phyloP scores from a whole-genome alignment of 1,140 invertebrate species.

The Harlomillsia oculata region DNA sequence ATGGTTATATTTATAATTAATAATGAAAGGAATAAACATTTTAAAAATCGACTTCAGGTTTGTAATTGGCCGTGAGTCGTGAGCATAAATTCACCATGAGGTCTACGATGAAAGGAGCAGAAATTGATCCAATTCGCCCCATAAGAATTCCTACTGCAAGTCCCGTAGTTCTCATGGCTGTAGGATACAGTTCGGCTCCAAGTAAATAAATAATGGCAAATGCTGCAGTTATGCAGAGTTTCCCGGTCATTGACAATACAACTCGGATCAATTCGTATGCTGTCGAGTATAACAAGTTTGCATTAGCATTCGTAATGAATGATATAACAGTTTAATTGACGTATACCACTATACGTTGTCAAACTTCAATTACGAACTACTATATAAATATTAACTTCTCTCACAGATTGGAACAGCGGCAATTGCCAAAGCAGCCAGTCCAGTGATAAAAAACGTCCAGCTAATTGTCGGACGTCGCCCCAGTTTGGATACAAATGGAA shows the following conservation, averaged over 20 bases:
- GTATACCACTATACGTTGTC: too few relatives aligned
- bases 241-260: constrained; percentile 21
- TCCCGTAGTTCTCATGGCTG: constrained; percentile 51
- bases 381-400: neutral
- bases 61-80: too few relatives aligned
- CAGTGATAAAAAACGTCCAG: constrained; percentile 7
- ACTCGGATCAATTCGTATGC: constrained; percentile 17
- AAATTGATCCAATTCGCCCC: constrained; percentile 56
- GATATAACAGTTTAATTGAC: too few relatives aligned
- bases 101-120: constrained; percentile 44
- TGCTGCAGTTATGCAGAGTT: constrained; percentile 44
- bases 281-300: too few relatives aligned
- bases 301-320: too few relatives aligned
- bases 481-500: constrained; percentile 20
- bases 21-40: too few relatives aligned
- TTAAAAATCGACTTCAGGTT: too few relatives aligned
- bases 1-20: too few relatives aligned
- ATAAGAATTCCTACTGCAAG: constrained; percentile 60
- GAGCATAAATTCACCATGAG: constrained; percentile 16
- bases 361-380: too few relatives aligned
- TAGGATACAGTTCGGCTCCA: constrained; percentile 64
- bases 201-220: constrained; percentile 61
- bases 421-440: neutral
- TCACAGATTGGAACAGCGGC: constrained; percentile 18
- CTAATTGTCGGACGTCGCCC: constrained; percentile 27